These are phyloP conservation scores for Pseudorectes ferrugineus DNA, from an alignment of 2,113 vertebrate genomes.

Conservation along the genomic window DNA sequence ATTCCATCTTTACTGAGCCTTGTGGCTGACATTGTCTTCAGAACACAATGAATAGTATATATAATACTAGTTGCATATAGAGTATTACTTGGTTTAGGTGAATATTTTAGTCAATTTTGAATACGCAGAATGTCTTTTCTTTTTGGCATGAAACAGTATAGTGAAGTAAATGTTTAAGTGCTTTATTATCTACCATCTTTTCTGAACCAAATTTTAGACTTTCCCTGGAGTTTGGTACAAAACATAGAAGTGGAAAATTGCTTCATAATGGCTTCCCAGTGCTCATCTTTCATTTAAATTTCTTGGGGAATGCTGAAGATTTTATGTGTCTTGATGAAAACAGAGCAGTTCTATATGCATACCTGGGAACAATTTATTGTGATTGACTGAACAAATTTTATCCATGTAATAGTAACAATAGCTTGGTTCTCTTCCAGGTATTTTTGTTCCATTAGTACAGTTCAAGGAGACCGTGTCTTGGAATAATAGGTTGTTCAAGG, in stretches of 20 bases:
- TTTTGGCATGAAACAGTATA: background rate
- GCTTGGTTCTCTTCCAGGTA: background rate
- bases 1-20: background rate
- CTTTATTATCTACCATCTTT: background rate
- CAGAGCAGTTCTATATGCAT: background rate
- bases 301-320: background rate
- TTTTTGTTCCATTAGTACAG: background rate
- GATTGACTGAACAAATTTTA: background rate
- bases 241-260: background rate
- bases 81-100: background rate
- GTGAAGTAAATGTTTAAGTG: background rate
- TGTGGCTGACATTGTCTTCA: background rate
- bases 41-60: background rate
- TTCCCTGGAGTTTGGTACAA: background rate
- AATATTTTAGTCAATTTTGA: background rate
- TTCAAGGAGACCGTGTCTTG: background rate
- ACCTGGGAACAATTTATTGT: background rate
- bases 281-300: background rate
- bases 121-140: background rate
- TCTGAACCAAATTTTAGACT: background rate
- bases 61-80: background rate
- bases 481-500: background rate
- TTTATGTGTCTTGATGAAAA: background rate
- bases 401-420: background rate
- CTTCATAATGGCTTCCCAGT: background rate